A percentile compares a stretch with the other conserved stretches of the same genome.
Evolutionary conservation across 2,888 invertebrate species (phyloP).

Genomic region (Psylliodes chrysocephalus): DNA sequence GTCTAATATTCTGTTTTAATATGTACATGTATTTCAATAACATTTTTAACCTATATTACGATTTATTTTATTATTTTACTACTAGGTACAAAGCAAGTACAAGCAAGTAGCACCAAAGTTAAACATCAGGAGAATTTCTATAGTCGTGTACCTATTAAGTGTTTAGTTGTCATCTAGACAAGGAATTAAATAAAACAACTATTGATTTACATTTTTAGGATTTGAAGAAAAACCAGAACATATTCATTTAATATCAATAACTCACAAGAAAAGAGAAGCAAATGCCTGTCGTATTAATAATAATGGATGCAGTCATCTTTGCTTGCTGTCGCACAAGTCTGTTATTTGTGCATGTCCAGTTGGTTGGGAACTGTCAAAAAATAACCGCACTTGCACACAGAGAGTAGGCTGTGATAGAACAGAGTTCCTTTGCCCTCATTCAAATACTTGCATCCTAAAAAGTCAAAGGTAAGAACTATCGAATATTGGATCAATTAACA

Average conservation of each 20-base stretch:
- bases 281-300: constrained; percentile 72
- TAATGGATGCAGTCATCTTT: constrained; percentile 79
- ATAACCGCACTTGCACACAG: constrained; percentile 70
- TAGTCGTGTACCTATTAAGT: no score
- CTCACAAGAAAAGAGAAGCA: constrained; percentile 55
- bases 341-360: constrained; percentile 73
- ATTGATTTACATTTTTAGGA: no score
- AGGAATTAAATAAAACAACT: no score
- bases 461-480: constrained; percentile 40
- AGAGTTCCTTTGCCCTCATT: constrained; percentile 64
- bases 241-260: constrained; percentile 67
- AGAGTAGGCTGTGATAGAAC: constrained; percentile 63
- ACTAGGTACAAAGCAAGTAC: no score
- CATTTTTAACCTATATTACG: no score
- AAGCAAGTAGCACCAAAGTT: no score
- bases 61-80: no score
- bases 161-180: no score
- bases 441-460: constrained; percentile 63
- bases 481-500: no score
- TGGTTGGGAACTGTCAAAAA: constrained; percentile 68
- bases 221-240: constrained; percentile 55
- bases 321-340: constrained; percentile 67
- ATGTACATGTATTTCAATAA: no score
- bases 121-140: no score
- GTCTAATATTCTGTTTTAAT: no score